A percentile compares a stretch with the other conserved stretches of the same genome.
Evolutionary conservation across 2,113 vertebrate genomes (phyloP).

Genomic region (Chionodraco myersi): DNA sequence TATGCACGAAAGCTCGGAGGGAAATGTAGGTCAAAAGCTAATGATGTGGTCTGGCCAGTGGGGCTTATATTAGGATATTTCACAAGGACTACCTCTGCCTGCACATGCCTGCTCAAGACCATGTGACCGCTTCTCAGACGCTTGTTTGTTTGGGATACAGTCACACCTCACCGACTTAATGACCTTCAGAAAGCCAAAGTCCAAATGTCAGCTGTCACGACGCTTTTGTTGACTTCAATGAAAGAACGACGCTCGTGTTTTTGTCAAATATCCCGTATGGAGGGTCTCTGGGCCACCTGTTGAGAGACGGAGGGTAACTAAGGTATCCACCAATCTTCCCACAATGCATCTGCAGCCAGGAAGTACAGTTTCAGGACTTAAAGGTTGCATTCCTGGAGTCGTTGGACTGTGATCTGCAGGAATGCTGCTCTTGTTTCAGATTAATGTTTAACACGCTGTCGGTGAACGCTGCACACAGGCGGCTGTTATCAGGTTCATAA

Average conservation of each 20-base stretch:
- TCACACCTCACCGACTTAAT: conserved; percentile 72
- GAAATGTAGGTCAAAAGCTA: conserved; percentile 83
- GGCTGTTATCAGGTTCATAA: conserved; percentile 66
- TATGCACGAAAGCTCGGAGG: conserved; percentile 53
- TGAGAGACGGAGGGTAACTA: conserved; percentile 71
- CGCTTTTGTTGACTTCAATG: conserved; percentile 70
- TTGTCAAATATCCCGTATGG: conserved; percentile 65
- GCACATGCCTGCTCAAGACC: conserved; percentile 69
- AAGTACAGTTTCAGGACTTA: conserved; percentile 73
- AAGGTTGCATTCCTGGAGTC: conserved; percentile 70
- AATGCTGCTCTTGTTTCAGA: conserved; percentile 71
- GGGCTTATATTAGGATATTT: conserved; percentile 76
- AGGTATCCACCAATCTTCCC: conserved; percentile 67
- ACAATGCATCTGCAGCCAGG: conserved; percentile 70
- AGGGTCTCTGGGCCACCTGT: conserved; percentile 74
- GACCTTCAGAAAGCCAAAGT: conserved; percentile 68
- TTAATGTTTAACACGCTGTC: conserved; percentile 80
- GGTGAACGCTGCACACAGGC: conserved; percentile 43
- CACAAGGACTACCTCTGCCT: conserved; percentile 72
- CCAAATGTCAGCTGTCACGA: conserved; percentile 72
- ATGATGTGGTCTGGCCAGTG: conserved; percentile 75
- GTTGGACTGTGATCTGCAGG: conserved; percentile 69
- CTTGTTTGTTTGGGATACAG: conserved; percentile 71
- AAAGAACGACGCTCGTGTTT: conserved; percentile 49
- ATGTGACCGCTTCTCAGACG: conserved; percentile 69